Evolutionary conservation across 2,113 vertebrate species (phyloP).

Genomic region (Mesembrinibis cayennensis): DNA sequence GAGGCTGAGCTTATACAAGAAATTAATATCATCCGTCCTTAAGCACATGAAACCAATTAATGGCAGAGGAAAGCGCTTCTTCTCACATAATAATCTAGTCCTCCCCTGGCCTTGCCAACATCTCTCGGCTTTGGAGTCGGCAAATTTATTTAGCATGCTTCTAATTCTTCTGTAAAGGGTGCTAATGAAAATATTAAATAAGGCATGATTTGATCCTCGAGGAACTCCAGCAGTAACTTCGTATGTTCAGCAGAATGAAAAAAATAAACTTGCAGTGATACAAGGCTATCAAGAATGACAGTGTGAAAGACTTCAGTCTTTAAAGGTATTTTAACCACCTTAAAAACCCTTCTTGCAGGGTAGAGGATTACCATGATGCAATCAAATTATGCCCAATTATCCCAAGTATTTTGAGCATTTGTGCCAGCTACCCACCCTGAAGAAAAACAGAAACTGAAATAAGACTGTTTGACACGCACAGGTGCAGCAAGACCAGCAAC

Average conservation of each 20-base stretch:
- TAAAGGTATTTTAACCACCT: neutral
- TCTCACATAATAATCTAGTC: neutral
- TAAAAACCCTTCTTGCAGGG: neutral
- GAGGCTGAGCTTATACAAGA: neutral
- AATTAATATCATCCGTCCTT: neutral
- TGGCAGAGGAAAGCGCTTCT: neutral
- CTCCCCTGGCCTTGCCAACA: neutral
- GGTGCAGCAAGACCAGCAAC: neutral
- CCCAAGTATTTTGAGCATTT: neutral
- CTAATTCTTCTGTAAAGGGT: slow-evolving; percentile 43
- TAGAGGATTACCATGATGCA: slow-evolving; percentile 1
- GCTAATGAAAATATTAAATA: slow-evolving; percentile 56
- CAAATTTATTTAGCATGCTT: slow-evolving; percentile 42
- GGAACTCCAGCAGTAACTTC: neutral
- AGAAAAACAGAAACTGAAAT: slow-evolving; percentile 1
- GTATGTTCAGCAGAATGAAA: neutral
- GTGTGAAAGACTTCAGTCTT: neutral
- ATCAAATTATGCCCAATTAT: slow-evolving; percentile 13
- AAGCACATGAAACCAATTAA: slow-evolving; percentile 37
- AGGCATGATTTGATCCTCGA: slow-evolving; percentile 15
- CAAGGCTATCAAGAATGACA: neutral
- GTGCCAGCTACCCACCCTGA: slow-evolving; percentile 2
- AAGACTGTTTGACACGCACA: neutral
- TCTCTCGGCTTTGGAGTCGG: neutral
- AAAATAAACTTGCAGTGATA: neutral